Conservation (phyloP, 2,113 vertebrate species). For the Oreochromis aureus region DNA sequence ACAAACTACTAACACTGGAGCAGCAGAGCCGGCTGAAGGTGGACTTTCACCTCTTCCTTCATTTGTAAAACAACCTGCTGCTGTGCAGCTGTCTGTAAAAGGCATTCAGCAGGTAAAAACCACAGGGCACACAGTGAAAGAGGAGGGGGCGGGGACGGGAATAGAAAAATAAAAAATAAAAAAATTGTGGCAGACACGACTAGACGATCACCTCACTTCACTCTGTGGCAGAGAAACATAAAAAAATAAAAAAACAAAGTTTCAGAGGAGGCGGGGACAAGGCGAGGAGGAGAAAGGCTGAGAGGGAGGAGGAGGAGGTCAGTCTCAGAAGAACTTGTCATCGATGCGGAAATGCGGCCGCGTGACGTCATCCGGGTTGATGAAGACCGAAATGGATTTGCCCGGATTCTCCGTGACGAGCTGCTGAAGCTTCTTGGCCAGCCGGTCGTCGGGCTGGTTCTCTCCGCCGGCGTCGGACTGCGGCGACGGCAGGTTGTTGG, state of each 20-base stretch:
- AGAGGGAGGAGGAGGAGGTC: background rate
- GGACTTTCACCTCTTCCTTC: background rate
- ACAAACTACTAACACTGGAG: background rate
- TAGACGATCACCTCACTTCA: conserved; percentile 38
- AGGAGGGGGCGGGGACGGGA: background rate
- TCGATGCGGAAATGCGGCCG: conserved; percentile 97
- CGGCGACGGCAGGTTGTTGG: conserved; percentile 77
- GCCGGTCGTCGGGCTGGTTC: conserved; percentile 86
- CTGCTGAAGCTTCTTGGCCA: conserved; percentile 97
- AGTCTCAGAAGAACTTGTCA: conserved; percentile 95
- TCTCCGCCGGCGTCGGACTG: conserved; percentile 80
- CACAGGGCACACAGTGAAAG: conserved; percentile 43
- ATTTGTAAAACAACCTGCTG: background rate
- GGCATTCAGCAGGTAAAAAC: conserved; percentile 44
- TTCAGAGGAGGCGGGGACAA: conserved; percentile 9
- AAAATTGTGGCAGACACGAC: conserved; percentile 52
- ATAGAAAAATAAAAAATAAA: conserved; percentile 52
- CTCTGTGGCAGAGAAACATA: conserved; percentile 42
- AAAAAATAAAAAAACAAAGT: conserved; percentile 17
- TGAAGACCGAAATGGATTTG: conserved; percentile 98
- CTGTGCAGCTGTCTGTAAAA: conserved; percentile 20
- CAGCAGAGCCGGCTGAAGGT: background rate
- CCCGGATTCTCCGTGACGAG: conserved; percentile 97
- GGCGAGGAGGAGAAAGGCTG: background rate
- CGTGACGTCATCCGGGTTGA: conserved; percentile 96